Percentiles rank a stretch among this genome's conserved stretches.
phyloP scores from a whole-genome alignment of 2,797 vertebrate genomes.

The Paedocypris micromegethes region DNA sequence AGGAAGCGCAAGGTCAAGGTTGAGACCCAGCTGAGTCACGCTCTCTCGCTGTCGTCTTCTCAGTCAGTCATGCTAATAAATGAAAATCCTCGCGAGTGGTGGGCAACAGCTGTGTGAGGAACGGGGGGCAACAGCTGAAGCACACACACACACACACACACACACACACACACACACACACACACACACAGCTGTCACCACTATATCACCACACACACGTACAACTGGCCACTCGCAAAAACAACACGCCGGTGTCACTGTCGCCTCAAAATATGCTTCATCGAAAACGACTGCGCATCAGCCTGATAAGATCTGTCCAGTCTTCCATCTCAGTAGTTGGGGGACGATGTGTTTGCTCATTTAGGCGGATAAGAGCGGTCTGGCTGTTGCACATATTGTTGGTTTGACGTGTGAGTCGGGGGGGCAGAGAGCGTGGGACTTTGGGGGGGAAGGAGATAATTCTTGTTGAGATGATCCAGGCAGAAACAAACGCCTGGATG shows the following conservation, averaged over 20 bases:
- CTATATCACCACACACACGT: constrained; percentile 35
- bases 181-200: constrained; percentile 78
- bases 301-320: constrained; percentile 23
- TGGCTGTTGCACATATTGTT: neutral
- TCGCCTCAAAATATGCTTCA: constrained; percentile 13
- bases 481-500: neutral
- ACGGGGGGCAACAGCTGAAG: constrained; percentile 89
- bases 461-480: neutral
- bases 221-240: constrained; percentile 47
- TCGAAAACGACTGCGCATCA: constrained; percentile 8
- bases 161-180: constrained; percentile 57
- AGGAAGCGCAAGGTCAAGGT: constrained; percentile 24
- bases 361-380: neutral
- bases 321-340: constrained; percentile 2
- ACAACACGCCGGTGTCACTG: constrained; percentile 50
- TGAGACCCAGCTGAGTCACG: constrained; percentile 64
- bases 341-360: constrained; percentile 10
- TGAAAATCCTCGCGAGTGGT: constrained; percentile 72
- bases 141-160: constrained; percentile 70
- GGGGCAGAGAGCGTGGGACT: neutral
- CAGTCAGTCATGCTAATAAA: constrained; percentile 69
- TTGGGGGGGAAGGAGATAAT: neutral
- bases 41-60: constrained; percentile 29
- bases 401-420: neutral
- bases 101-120: constrained; percentile 84